Evolutionary conservation across 1,140 invertebrate species (phyloP).

Genomic region (Doryteuthis pealeii): DNA sequence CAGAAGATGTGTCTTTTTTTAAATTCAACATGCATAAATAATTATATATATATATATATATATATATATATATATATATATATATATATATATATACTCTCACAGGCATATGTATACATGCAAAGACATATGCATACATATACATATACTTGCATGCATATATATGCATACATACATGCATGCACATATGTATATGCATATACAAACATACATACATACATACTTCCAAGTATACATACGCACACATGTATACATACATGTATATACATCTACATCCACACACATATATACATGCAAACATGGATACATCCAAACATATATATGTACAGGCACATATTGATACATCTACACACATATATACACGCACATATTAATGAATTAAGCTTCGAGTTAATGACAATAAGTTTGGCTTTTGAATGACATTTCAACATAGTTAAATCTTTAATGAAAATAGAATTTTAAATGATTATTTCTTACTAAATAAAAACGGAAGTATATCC

Average conservation of each 20-base stretch:
- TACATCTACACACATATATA: background rate
- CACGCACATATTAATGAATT: background rate
- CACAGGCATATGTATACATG: background rate
- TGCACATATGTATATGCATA: background rate
- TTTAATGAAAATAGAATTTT: too few relatives aligned
- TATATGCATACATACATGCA: background rate
- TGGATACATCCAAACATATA: background rate
- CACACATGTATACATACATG: background rate
- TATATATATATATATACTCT: background rate
- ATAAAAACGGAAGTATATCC: too few relatives aligned
- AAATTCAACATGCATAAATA: background rate
- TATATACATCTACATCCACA: background rate
- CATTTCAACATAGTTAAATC: too few relatives aligned
- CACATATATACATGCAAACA: background rate
- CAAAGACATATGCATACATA: background rate
- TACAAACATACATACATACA: background rate
- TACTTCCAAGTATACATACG: background rate
- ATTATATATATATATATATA: slow-evolving; percentile 6
- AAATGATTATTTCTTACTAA: too few relatives aligned
- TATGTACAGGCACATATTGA: background rate
- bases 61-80: background rate
- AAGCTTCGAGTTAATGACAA: too few relatives aligned
- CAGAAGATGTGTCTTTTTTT: too few relatives aligned
- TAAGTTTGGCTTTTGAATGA: too few relatives aligned
- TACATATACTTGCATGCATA: background rate